phyloP scores from a whole-genome alignment of 2,888 invertebrate species.

The Polyploca ridens region DNA sequence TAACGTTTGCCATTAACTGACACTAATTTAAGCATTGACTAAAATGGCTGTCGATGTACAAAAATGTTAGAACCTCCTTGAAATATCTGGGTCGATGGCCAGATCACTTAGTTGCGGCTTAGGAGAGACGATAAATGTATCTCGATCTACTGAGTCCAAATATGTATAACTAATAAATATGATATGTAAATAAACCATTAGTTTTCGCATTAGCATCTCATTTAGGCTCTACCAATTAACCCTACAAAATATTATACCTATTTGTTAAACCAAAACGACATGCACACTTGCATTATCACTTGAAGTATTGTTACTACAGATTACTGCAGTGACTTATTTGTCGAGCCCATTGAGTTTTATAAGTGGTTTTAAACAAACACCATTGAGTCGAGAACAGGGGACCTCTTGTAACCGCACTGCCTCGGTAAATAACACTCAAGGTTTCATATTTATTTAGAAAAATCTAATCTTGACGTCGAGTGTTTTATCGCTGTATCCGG shows the following conservation, averaged over 20 bases:
- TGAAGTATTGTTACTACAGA: constrained; percentile 69
- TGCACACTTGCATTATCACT: constrained; percentile 41
- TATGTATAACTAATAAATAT: too few species aligned
- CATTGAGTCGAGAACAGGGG: constrained; percentile 66
- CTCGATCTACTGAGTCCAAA: too few species aligned
- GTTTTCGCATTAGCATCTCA: too few species aligned
- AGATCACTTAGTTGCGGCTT: too few species aligned
- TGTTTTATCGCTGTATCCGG: constrained; percentile 75
- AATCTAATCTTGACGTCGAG: constrained; percentile 69
- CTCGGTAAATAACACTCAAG: constrained; percentile 59
- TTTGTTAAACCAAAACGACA: not conserved
- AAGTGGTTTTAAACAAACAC: constrained; percentile 79
- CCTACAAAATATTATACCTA: not conserved
- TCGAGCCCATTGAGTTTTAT: constrained; percentile 62
- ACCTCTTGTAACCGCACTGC: constrained; percentile 59
- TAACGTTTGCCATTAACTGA: too few species aligned
- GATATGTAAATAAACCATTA: too few species aligned
- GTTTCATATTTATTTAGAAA: constrained; percentile 66
- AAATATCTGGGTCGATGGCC: too few species aligned
- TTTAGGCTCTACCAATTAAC: not conserved
- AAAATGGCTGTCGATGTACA: too few species aligned
- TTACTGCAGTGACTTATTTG: constrained; percentile 69
- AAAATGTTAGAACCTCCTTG: too few species aligned
- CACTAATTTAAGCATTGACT: too few species aligned
- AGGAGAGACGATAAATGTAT: too few species aligned